phyloP scores from a whole-genome alignment of 2,113 vertebrate genomes.

The Pogonocichla stellata region DNA sequence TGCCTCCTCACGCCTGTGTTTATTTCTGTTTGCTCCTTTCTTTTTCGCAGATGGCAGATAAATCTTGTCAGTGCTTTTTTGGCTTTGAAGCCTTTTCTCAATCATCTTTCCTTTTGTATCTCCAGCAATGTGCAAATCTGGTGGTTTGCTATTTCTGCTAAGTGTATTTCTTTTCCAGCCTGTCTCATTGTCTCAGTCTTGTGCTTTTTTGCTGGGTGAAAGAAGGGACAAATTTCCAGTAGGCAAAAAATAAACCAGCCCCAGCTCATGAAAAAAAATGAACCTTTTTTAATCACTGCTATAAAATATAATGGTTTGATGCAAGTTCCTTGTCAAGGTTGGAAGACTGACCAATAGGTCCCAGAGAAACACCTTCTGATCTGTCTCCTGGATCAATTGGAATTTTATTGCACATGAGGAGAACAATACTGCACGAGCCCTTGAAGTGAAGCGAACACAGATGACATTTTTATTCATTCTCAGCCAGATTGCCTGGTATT shows the following conservation, averaged over 20 bases:
- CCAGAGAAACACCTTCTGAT: conserved; percentile 14
- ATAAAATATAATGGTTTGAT: background rate
- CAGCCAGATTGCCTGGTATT: conserved; percentile 60
- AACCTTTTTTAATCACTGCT: background rate
- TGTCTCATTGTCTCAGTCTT: conserved; percentile 23
- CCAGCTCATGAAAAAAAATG: background rate
- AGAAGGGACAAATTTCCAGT: conserved; percentile 12
- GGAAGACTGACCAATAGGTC: background rate
- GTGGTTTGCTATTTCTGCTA: conserved; percentile 46
- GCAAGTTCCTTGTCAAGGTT: background rate
- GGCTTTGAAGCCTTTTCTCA: conserved; percentile 45
- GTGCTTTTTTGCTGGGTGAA: conserved; percentile 31
- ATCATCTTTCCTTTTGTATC: conserved; percentile 52
- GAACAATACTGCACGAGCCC: conserved; percentile 22
- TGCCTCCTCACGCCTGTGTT: background rate
- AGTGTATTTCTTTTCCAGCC: background rate
- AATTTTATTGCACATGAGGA: background rate
- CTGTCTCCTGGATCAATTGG: conserved; percentile 27
- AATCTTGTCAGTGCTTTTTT: conserved; percentile 54
- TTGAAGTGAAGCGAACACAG: conserved; percentile 36
- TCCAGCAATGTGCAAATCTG: conserved; percentile 40
- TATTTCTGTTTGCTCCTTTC: conserved; percentile 54
- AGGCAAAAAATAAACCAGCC: conserved; percentile 38
- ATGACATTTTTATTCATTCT: conserved; percentile 68
- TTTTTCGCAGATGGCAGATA: conserved; percentile 43